A percentile compares a stretch with the other conserved stretches of the same genome.
phyloP scores from a whole-genome alignment of 1,140 invertebrate genomes.

The Pemphigus obesinymphae region DNA sequence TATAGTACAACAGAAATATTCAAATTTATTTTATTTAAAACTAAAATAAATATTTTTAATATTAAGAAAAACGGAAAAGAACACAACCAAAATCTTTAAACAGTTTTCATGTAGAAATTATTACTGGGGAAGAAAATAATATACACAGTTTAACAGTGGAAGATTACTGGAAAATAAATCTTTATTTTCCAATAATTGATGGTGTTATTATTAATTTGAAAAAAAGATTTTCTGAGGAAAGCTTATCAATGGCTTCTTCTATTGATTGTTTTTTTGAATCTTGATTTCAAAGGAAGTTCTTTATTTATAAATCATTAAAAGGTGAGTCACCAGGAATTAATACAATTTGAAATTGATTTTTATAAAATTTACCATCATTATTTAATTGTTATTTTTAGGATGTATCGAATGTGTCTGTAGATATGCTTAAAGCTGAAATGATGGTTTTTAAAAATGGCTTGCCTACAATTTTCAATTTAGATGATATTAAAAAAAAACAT shows the following conservation, averaged over 20 bases:
- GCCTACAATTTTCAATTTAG: background rate
- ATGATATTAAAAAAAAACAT: background rate
- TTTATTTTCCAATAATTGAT: background rate
- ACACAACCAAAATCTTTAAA: too few species aligned
- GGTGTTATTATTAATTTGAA: background rate
- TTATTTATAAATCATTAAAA: background rate
- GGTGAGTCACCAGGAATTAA: background rate
- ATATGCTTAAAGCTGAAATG: background rate
- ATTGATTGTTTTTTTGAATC: background rate
- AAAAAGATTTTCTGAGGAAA: background rate
- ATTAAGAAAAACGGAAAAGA: background rate
- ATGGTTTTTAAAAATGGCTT: background rate
- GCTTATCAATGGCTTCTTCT: background rate
- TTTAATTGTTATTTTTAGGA: background rate
- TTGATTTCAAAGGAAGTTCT: background rate
- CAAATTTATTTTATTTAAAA: background rate
- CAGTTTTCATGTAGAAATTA: too few species aligned
- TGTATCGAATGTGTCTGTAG: background rate
- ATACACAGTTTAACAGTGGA: background rate
- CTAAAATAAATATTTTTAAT: too few species aligned
- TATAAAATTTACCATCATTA: background rate
- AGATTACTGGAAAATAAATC: background rate
- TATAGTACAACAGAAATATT: background rate
- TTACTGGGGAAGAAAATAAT: too few species aligned
- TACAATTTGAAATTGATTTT: background rate